Base-by-base conservation (phyloP, 2,113 vertebrate species). In the Aythya baeri region DNA sequence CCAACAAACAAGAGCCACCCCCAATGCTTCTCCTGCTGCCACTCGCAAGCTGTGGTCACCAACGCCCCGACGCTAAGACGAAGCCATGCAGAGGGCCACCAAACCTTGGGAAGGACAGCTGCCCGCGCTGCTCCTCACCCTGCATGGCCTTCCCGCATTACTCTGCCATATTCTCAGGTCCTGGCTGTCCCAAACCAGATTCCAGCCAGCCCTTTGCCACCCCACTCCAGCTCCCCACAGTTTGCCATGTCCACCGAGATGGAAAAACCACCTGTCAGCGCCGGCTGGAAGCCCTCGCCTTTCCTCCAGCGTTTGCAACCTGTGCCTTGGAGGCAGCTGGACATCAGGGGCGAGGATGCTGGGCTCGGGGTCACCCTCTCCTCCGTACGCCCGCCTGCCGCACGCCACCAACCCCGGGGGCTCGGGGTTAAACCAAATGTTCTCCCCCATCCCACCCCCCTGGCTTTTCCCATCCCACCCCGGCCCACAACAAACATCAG, bases 401-500 rank as follows among this genome's bases (percentile, higher is more conserved):
- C 62, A 2, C 7, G 2, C 61, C 94, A 93, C 82, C 91, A 94
- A 62, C 49, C 32, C 32, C 2, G 1, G 93, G 92, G 74, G 94
- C 88, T 96, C 84, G 61, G 94, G 79, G 82, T 86, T 91, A 86
- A 97, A 94, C 96, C 94, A 97, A 98, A 96, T 96, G 91, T 89
- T 93, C 91, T 91, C 91, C 80, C 84, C 46, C 82, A 87, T 72
- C 73, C 91, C 93, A 89, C 88, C 78, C 89, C 91, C 88, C 38
- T 92, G 89, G 41, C 83, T 95, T 88, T 94, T 93, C 84, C 46
- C 82, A 87, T 72, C 73, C 91, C 93, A 89, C 88, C 78, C 89
- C 91, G 96, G 93, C 91, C 95, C 93, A 94, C 74, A 96, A 94
- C 88, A 93, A 94, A 96, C 93, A 93, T 79, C 63, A 92, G 86